These are phyloP conservation scores for Lasioglossum calceatum DNA, from an alignment of 2,888 invertebrate species.

Conservation along the genomic window DNA sequence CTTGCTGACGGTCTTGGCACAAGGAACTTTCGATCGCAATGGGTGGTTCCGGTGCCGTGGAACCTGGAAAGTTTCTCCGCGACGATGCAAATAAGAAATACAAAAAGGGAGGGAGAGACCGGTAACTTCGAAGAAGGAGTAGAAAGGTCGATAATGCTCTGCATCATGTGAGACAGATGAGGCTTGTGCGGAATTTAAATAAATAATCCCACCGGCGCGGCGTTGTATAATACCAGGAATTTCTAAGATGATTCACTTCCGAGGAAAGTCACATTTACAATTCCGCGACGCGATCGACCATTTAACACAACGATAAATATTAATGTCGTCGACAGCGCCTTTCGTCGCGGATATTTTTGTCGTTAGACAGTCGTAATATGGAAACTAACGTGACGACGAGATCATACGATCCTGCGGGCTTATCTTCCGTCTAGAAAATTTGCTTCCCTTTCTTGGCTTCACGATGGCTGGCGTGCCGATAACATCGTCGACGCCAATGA, in stretches of 20 bases:
- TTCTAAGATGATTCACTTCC: constrained; percentile 54
- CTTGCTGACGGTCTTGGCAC: constrained; percentile 46
- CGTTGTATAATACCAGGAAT: constrained; percentile 47
- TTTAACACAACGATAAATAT: constrained; percentile 48
- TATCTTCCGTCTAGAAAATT: neutral
- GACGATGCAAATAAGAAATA: constrained; percentile 56
- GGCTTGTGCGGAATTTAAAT: constrained; percentile 52
- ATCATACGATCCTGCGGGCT: neutral
- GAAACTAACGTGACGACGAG: neutral
- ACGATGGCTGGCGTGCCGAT: neutral
- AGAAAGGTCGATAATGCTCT: constrained; percentile 44
- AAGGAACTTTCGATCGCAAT: constrained; percentile 62
- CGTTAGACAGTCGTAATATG: constrained; percentile 13
- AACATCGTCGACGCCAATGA: neutral
- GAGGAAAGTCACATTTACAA: constrained; percentile 63
- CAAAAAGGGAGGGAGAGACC: constrained; percentile 15
- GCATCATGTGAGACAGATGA: constrained; percentile 57
- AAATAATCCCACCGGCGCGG: constrained; percentile 36
- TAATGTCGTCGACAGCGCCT: neutral
- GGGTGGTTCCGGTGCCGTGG: constrained; percentile 58
- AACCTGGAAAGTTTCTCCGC: constrained; percentile 63
- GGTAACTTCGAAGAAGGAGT: constrained; percentile 26
- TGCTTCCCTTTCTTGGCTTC: neutral
- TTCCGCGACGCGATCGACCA: constrained; percentile 18
- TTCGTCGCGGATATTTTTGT: constrained; percentile 29